A percentile compares a stretch with the other conserved stretches of the same genome.
phyloP scores from a whole-genome alignment of 2,113 vertebrate genomes.

The Nothocercus nigrocapillus region DNA sequence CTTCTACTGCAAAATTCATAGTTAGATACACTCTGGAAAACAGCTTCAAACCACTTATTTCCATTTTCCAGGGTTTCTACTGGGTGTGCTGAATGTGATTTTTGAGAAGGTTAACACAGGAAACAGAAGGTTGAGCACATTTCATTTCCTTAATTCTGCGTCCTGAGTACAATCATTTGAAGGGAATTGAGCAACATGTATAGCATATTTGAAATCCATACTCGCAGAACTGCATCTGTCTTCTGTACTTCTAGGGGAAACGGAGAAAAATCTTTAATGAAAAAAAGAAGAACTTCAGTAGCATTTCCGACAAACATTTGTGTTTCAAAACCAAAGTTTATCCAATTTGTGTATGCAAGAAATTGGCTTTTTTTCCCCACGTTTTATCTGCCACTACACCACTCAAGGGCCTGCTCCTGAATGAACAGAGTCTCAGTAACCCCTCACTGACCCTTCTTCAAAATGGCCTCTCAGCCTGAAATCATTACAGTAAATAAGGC shows the following conservation, averaged over 20 bases:
- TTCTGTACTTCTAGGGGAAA: neutral
- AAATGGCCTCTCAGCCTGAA: neutral
- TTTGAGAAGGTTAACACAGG: neutral
- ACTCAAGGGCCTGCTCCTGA: neutral
- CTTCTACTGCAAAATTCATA: neutral
- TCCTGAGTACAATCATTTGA: neutral
- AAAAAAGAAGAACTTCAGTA: neutral
- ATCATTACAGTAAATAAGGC: neutral
- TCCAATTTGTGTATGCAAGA: neutral
- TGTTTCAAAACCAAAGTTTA: constrained; percentile 2
- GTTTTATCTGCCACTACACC: constrained; percentile 4
- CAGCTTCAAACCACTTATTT: neutral
- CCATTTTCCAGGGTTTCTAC: neutral
- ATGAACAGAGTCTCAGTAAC: neutral
- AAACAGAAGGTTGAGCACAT: neutral
- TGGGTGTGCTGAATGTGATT: neutral
- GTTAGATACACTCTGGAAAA: neutral
- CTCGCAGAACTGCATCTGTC: neutral
- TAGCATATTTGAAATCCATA: neutral
- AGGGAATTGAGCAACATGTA: neutral
- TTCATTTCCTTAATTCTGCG: neutral
- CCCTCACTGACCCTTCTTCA: neutral
- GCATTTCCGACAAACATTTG: neutral
- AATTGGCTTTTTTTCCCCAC: neutral
- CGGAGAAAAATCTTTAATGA: neutral